Conservation (phyloP, 1,140 invertebrate genomes). For the Drosophila persimilis region DNA sequence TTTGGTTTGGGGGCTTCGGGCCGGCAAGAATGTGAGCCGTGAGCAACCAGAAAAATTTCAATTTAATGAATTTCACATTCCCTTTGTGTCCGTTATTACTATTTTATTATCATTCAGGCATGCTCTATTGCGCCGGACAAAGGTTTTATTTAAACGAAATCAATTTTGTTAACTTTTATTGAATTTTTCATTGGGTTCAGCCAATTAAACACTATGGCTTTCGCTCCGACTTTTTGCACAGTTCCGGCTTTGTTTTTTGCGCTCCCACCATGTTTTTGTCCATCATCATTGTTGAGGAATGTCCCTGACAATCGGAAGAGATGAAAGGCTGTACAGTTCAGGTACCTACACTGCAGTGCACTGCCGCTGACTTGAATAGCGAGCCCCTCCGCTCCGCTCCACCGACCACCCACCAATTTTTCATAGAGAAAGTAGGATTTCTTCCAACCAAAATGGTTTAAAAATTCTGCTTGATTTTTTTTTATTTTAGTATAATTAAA, state of each 20-base stretch:
- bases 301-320: conserved; percentile 24
- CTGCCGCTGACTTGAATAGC: too few relatives aligned
- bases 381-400: too few relatives aligned
- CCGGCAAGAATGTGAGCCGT: conserved; percentile 22
- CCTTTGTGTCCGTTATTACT: conserved; percentile 25
- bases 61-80: conserved; percentile 53
- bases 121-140: conserved; percentile 36
- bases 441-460: too few relatives aligned
- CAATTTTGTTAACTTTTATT: conserved; percentile 70
- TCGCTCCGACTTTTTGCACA: conserved; percentile 6
- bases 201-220: conserved; percentile 48
- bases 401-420: too few relatives aligned
- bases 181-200: conserved; percentile 44
- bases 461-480: too few relatives aligned
- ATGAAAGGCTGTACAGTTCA: neutral
- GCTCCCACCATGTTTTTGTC: neutral
- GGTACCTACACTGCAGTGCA: too few relatives aligned
- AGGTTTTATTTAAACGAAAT: conserved; percentile 49
- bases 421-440: too few relatives aligned
- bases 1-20: conserved; percentile 1
- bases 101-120: conserved; percentile 27
- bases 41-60: conserved; percentile 32
- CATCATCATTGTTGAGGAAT: conserved; percentile 8
- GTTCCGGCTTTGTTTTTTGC: conserved; percentile 6
- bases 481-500: too few relatives aligned